phyloP scores from a whole-genome alignment of 2,113 vertebrate species.

The Mirounga angustirostris region DNA sequence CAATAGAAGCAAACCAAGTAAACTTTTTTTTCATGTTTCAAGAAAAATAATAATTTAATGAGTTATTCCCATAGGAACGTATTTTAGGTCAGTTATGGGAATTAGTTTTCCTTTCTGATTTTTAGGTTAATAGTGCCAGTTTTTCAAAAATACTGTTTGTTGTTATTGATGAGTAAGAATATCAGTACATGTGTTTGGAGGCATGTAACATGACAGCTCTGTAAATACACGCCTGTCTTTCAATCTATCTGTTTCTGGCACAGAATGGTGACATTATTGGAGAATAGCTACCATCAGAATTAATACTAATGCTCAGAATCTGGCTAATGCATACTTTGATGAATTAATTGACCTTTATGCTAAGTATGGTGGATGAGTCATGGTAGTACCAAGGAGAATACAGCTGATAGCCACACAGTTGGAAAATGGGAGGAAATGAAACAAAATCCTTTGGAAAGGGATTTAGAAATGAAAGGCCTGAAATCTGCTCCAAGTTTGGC shows the following conservation, averaged over 20 bases:
- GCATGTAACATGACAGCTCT: neutral
- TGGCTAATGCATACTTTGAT: neutral
- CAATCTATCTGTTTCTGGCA: neutral
- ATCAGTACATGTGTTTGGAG: slow-evolving; percentile 5
- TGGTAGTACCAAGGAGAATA: neutral
- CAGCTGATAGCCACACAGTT: neutral
- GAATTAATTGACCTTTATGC: neutral
- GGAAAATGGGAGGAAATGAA: neutral
- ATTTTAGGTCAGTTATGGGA: neutral
- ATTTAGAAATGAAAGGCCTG: neutral
- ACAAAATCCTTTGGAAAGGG: neutral
- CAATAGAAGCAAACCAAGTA: neutral
- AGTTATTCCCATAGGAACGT: neutral
- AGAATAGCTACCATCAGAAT: neutral
- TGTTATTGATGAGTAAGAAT: slow-evolving; percentile 49
- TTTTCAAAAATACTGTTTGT: neutral
- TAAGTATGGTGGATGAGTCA: neutral
- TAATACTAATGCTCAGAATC: neutral
- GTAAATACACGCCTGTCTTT: neutral
- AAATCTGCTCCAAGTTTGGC: neutral
- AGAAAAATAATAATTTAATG: slow-evolving; percentile 28
- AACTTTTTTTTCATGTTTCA: neutral
- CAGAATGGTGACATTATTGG: neutral
- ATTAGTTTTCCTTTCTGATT: slow-evolving; percentile 9
- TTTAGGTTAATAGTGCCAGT: neutral